Evolutionary conservation across 2,888 invertebrate species (phyloP), one percentile per base, ranked within the genome.

Genomic region (Cyclophora punctaria): DNA sequence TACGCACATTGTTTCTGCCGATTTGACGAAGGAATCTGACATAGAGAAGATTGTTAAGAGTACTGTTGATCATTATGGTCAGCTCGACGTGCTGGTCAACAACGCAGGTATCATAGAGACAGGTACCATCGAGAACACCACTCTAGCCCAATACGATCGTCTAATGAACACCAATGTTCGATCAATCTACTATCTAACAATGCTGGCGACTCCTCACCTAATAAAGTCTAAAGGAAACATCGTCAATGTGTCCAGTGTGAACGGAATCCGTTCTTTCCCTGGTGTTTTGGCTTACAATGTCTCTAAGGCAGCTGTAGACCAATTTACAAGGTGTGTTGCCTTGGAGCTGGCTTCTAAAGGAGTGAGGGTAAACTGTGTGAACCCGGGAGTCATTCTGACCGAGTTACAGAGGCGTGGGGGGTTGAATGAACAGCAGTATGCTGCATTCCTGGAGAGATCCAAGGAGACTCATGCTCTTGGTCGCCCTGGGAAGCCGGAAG

Each of bases 211-310:
- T 0, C 98, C 98, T 0, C 92, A 97, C 81, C 88, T 98, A 33
- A 86, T 96, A 3, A 91, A 93, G 78, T 91, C 93, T 0, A 94
- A 96, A 79, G 97, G 97, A n/a, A 95, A 93, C 61, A 94, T 98
- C 63, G 97, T 99, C 0, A 99, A 98, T 76, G 95, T 99, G 0
- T 98, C 98, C 2, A 98, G 98, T 75, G 96, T 98, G 0, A 95
- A 94, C 69, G 98, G 98, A 3, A 90, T 97, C 34, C 89, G 98
- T 69, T 93, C 98, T 45, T 98, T 98, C 75, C 93, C 98, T 2
- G 95, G 95, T 4, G 94, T 98, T 0, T 80, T 98, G 45, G 95
- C 97, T 0, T 99, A 99, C 78, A 94, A 94, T 63, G 93, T 99
- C 78, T 97, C 97, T 0, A 99, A 99, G 83, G 92, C 97, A 41